Evolutionary conservation across 2,797 vertebrate genomes (phyloP), one percentile per base, ranked within the genome.

Genomic region (Potorous gilbertii): DNA sequence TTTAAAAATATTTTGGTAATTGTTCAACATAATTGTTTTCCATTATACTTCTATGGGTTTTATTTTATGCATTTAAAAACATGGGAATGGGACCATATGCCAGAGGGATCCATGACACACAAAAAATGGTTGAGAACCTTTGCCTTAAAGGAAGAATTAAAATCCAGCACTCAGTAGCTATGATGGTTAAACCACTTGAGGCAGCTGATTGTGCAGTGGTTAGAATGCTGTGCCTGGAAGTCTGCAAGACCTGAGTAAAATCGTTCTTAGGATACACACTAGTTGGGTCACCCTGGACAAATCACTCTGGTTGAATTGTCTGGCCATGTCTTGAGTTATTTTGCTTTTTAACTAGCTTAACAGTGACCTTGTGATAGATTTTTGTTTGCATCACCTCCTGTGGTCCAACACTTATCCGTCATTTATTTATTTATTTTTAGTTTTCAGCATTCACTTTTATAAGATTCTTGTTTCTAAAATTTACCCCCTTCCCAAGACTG

Each of bases 291-390:
- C 24, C 21, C 74, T 87, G 74, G 40, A 46, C 21, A 87, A 81
- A 9, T 87, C 40, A 46, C 74, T 87, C 12, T 27, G 40, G 21
- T 28, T 87, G 40, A 87, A 3, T 87, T 87, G 21, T 46, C 40
- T 87, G 9, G 74, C 46, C 9, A 50, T 27, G 21, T 87, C 40
- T 50, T 28, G 74, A 46, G 40, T 87, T 87, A 40, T 27, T 87
- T 87, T 50, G 74, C 40, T 87, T 46, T 50, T 46, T 89, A 56
- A 66, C 55, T 94, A 93, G 56, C 50, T 55, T 92, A 59, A 92
- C 94, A 92, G 62, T 92, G 50, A 74, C 62, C 56, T 92, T n/a
- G 54, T 74, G 94, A 94, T 28, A 66, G 56, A 34, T 74, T 66
- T 81, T 57, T 91, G 50, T 34, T 40, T 29, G 50, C 89, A n/a